phyloP scores from a whole-genome alignment of 2,113 vertebrate species.

The Mobula birostris region DNA sequence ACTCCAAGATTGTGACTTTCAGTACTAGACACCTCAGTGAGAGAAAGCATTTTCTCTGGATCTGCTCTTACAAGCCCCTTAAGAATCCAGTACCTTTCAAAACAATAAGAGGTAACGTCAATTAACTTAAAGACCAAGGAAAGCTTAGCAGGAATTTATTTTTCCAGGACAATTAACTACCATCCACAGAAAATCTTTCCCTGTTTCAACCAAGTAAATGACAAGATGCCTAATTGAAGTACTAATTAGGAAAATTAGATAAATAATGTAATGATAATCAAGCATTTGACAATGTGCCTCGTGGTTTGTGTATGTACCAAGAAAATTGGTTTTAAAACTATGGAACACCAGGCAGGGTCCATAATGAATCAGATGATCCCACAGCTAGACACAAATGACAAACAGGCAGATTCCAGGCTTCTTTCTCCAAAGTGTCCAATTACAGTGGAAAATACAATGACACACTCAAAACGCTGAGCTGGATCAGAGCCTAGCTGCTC shows the following conservation, averaged over 20 bases:
- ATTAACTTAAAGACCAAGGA: not conserved
- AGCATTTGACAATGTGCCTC: not conserved
- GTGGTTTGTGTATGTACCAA: not conserved
- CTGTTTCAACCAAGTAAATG: not conserved
- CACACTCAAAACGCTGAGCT: not conserved
- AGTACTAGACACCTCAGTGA: too few species aligned
- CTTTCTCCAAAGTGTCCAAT: not conserved
- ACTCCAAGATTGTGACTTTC: too few species aligned
- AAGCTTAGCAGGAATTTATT: too few species aligned
- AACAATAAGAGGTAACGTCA: not conserved
- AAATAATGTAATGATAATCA: not conserved
- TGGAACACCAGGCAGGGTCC: not conserved
- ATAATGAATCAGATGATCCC: not conserved
- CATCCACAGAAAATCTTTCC: not conserved
- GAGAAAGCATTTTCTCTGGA: too few species aligned
- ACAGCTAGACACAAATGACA: not conserved
- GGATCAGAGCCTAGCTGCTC: not conserved
- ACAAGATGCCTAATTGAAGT: not conserved
- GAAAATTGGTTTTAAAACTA: not conserved
- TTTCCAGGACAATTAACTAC: not conserved
- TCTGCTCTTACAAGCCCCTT: too few species aligned
- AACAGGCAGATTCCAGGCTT: conserved; percentile 11
- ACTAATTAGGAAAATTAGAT: not conserved
- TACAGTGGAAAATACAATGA: not conserved
- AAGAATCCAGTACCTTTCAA: too few species aligned